Percentiles rank a stretch among this genome's conserved stretches.
Conservation (phyloP, 2,797 vertebrate species). For the Labroides dimidiatus region DNA sequence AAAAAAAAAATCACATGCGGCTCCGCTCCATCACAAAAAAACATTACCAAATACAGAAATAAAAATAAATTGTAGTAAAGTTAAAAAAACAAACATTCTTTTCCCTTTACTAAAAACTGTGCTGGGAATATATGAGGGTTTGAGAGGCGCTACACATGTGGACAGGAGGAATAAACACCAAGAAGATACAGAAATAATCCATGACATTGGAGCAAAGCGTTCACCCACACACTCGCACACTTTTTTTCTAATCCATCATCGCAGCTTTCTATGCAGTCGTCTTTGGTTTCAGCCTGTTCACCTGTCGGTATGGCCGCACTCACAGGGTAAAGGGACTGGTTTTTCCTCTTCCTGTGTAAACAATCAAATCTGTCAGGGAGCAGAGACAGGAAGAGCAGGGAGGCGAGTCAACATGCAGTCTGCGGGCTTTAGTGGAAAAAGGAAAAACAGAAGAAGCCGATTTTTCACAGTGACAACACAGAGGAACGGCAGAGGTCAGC, state of each 20-base stretch:
- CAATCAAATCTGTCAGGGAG: constrained; percentile 50
- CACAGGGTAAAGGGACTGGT: constrained; percentile 4
- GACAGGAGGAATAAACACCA: not conserved
- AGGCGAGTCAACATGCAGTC: constrained; percentile 36
- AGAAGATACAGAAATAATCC: constrained; percentile 1
- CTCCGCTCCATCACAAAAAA: constrained; percentile 8
- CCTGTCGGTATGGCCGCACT: constrained; percentile 7
- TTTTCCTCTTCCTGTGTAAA: constrained; percentile 17
- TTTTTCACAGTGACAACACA: not conserved
- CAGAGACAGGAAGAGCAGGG: not conserved
- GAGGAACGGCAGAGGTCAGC: too few species aligned
- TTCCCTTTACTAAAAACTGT: not conserved
- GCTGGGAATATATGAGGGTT: constrained; percentile 5
- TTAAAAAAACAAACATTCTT: not conserved
- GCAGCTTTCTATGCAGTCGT: constrained; percentile 37
- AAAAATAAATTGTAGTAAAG: not conserved
- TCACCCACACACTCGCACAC: not conserved
- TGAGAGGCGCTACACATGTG: not conserved
- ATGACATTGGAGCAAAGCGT: not conserved
- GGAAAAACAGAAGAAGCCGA: not conserved
- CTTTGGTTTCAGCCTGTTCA: constrained; percentile 59
- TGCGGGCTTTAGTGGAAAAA: constrained; percentile 9
- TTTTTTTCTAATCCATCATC: not conserved
- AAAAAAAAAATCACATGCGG: constrained; percentile 24
- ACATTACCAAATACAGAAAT: constrained; percentile 7